A percentile compares a stretch with the other conserved stretches of the same genome.
Evolutionary conservation across 2,797 vertebrate genomes (phyloP).

Genomic region (Platyrinchus mystaceus): DNA sequence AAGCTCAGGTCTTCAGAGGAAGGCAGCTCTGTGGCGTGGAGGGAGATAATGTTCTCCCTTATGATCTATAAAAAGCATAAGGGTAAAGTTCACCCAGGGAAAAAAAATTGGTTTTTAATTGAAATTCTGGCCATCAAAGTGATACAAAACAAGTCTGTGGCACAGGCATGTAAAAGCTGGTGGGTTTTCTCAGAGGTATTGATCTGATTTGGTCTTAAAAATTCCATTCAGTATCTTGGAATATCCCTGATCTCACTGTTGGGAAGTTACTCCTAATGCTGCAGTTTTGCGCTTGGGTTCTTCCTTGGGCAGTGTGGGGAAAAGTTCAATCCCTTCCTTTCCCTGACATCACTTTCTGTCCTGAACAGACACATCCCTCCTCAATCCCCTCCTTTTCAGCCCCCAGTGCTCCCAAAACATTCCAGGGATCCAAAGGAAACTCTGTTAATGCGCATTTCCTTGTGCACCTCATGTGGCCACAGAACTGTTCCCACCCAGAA

Average conservation of each 20-base stretch:
- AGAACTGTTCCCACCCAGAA: neutral
- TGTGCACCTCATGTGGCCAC: fast-evolving
- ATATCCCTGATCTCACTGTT: neutral
- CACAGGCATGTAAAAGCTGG: neutral
- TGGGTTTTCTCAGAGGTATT: neutral
- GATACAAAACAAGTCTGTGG: neutral
- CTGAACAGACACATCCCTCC: neutral
- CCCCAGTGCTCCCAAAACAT: neutral
- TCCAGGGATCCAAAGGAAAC: neutral
- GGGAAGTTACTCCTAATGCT: neutral
- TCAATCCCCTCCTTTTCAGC: neutral
- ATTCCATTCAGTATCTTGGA: neutral
- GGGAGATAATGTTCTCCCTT: slow-evolving; percentile 87
- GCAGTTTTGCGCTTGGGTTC: neutral
- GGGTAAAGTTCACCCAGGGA: neutral
- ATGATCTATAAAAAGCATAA: slow-evolving; percentile 81
- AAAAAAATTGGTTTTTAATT: neutral
- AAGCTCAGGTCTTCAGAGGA: slow-evolving; percentile 92
- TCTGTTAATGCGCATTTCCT: neutral
- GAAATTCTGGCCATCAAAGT: neutral
- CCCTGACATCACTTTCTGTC: neutral
- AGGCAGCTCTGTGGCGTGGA: slow-evolving; percentile 80
- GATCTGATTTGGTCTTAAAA: neutral
- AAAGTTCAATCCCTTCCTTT: neutral
- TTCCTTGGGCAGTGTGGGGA: neutral